Percentiles rank a stretch among this genome's conserved stretches.
Evolutionary conservation across 2,797 vertebrate species (phyloP).

Genomic region (Poecilia velifera): DNA sequence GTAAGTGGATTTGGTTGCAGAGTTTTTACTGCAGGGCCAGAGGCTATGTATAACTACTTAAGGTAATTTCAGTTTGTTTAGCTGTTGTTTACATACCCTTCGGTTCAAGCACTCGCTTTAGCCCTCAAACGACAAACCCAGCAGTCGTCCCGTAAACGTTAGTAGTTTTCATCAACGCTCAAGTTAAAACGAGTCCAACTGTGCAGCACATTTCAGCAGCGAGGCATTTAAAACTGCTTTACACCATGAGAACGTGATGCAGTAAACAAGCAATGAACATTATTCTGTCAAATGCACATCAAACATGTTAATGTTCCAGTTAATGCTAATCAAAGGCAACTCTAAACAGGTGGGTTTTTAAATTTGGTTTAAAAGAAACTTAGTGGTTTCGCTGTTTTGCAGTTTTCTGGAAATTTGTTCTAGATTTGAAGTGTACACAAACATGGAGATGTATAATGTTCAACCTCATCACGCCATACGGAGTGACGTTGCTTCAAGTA

Average conservation of each 20-base stretch:
- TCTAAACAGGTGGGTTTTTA: no score
- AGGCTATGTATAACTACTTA: not conserved
- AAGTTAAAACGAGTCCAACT: not conserved
- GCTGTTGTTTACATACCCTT: not conserved
- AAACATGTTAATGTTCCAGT: no score
- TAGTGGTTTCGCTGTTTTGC: no score
- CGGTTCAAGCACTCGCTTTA: not conserved
- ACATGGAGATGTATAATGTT: not conserved
- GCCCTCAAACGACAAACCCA: not conserved
- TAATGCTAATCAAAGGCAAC: no score
- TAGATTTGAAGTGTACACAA: no score
- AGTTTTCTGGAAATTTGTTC: no score
- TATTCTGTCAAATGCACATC: no score
- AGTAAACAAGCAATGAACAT: no score
- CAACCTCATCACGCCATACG: not conserved
- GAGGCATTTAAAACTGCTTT: no score
- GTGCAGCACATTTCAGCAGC: no score
- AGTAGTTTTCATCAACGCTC: not conserved
- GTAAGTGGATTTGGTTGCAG: slow-evolving; percentile 78
- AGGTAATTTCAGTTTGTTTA: not conserved
- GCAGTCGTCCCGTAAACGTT: not conserved
- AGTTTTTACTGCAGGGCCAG: not conserved
- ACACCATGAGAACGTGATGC: no score
- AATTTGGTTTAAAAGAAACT: no score
- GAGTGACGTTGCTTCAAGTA: not conserved